phyloP scores from a whole-genome alignment of 2,797 vertebrate genomes.

The Myiotriccus ornatus region DNA sequence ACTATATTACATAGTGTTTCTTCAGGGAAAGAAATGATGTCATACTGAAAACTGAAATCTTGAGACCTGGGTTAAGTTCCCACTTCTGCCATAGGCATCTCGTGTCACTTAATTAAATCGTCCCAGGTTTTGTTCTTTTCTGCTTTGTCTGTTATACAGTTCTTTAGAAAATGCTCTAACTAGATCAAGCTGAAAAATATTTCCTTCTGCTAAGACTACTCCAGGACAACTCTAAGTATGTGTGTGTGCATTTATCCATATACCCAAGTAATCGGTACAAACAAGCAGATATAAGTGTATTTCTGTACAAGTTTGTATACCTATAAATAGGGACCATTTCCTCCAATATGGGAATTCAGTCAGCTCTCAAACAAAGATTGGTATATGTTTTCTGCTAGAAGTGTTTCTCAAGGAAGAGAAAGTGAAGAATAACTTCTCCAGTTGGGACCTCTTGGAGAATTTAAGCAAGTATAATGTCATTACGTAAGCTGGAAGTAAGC shows the following conservation, averaged over 20 bases:
- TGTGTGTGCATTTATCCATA: background rate
- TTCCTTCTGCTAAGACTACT: background rate
- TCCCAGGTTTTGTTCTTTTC: background rate
- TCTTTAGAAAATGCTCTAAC: background rate
- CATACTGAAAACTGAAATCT: slow-evolving; percentile 10
- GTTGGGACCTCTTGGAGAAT: slow-evolving; percentile 14
- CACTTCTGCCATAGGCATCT: background rate
- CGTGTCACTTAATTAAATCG: slow-evolving; percentile 20
- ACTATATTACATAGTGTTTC: background rate
- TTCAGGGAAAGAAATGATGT: slow-evolving; percentile 8
- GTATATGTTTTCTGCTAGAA: background rate
- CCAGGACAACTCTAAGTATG: background rate
- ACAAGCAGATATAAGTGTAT: background rate
- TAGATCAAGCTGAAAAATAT: background rate
- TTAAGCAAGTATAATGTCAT: slow-evolving; percentile 13
- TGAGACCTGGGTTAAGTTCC: background rate
- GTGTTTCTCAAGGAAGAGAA: slow-evolving; percentile 1
- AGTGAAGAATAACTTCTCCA: slow-evolving; percentile 16
- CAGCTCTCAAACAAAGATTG: background rate
- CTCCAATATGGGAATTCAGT: background rate
- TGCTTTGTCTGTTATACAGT: background rate
- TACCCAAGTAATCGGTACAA: background rate
- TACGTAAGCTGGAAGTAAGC: background rate
- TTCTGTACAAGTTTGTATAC: background rate
- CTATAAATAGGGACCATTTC: background rate